These are phyloP conservation scores for Homarus gammarus DNA, from an alignment of 2,888 invertebrate species.

Conservation along the genomic window DNA sequence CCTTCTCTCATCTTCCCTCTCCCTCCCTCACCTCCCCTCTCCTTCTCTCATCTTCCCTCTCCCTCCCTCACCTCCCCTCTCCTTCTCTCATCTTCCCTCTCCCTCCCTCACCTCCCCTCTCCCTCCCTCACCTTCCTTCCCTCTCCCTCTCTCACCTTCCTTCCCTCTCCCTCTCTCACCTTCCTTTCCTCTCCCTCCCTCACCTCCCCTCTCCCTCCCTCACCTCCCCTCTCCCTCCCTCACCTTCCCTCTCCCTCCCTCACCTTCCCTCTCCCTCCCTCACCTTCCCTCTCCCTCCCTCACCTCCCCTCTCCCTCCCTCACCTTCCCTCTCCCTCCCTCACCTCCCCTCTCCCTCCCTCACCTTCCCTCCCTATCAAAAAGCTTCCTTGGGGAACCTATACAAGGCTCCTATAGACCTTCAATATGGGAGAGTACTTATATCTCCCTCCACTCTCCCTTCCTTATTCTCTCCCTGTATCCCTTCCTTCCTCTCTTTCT, in stretches of 20 bases:
- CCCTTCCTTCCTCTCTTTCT: slow-evolving; percentile 12
- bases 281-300: background rate
- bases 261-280: slow-evolving; percentile 2
- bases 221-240: background rate
- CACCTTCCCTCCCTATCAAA: background rate
- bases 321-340: background rate
- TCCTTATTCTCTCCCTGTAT: slow-evolving; percentile 31
- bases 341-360: background rate
- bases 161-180: background rate
- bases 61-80: background rate
- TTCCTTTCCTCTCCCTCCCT: background rate
- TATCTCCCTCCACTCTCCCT: slow-evolving; percentile 17
- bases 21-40: background rate
- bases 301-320: background rate
- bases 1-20: background rate
- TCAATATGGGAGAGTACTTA: no score
- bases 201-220: background rate
- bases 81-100: background rate
- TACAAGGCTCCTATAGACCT: no score
- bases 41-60: background rate
- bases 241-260: background rate
- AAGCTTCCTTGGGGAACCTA: no score
- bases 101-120: background rate
- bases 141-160: background rate
- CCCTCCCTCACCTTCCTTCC: background rate